Evolutionary conservation across 2,113 vertebrate genomes (phyloP), one percentile per base, ranked within the genome.

Genomic region (Saguinus midas): DNA sequence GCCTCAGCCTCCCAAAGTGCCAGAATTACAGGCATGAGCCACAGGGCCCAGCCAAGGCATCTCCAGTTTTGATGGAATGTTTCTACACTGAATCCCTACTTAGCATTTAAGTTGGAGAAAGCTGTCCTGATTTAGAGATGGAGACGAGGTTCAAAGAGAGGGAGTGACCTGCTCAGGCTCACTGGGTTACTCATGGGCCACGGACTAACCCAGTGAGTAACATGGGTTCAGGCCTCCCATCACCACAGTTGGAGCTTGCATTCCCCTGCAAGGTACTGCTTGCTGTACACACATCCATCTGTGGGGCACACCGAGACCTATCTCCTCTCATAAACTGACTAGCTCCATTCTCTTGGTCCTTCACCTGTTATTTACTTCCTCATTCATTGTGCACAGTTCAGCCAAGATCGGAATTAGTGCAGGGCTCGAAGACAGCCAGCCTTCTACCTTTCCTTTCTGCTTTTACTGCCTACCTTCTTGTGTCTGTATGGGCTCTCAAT

Each of bases 191-290:
- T 52, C 12, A 57, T 4, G 11, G 43, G 21, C 29, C 66, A n/a
- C 35, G 16, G 52, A 17, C 5, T 52, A 52, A 52, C 52, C 52
- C 52, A 5, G 16, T 52, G 52, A 52, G 52, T 52, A 52, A 52
- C 66, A 18, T 23, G 1, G 1, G 72, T 3, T 32, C 18, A 16
- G 12, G 55, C 10, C 4, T 32, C 37, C 72, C 35, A 7, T 11
- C 55, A 13, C 25, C 27, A 48, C 0, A 14, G 6, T 10, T 76
- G 35, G 58, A 88, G 43, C 29, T 32, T 2, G 3, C 8, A 12
- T 12, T 25, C 23, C 5, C 40, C n/a, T 32, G 64, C 25, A 6
- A n/a, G 6, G 37, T 7, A 25, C 0, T 4, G 35, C 70, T 45
- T 64, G 61, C 61, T 29, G 76, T 58, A 25, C 6, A 23, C 14